A percentile compares a stretch with the other conserved stretches of the same genome.
phyloP scores from a whole-genome alignment of 2,113 vertebrate species.

The Leucopternis melanops region DNA sequence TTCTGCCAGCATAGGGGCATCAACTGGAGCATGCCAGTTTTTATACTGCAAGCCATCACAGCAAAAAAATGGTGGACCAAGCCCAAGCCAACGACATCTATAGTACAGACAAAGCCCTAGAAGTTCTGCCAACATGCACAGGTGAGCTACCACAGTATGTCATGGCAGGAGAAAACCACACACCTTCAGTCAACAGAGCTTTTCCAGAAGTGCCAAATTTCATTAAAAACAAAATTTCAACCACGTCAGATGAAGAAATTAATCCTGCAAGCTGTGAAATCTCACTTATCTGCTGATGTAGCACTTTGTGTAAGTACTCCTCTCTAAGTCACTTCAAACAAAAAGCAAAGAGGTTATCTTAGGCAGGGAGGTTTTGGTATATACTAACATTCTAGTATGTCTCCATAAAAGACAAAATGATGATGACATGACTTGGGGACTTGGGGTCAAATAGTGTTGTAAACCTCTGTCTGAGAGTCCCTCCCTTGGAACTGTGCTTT shows the following conservation, averaged over 20 bases:
- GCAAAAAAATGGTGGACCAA: neutral
- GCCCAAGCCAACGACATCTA: neutral
- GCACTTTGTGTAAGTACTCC: neutral
- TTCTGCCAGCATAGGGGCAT: neutral
- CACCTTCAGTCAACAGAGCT: neutral
- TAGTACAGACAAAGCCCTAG: neutral
- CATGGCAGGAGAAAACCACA: neutral
- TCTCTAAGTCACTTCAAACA: neutral
- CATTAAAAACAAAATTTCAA: neutral
- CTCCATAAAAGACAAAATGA: neutral
- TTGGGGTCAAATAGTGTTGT: neutral
- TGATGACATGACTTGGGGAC: neutral
- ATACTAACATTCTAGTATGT: neutral
- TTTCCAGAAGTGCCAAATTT: neutral
- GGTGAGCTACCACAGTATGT: neutral
- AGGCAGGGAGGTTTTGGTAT: no score
- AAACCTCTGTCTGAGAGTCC: neutral
- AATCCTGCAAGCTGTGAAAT: neutral
- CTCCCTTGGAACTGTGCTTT: neutral
- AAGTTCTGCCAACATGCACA: neutral
- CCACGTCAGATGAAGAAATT: neutral
- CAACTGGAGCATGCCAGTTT: neutral
- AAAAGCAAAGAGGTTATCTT: neutral
- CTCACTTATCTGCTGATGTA: neutral
- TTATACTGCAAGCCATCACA: neutral